Percentiles rank a stretch among this genome's conserved stretches.
Evolutionary conservation across 2,113 vertebrate genomes (phyloP).

Genomic region (Rhipidura dahli): DNA sequence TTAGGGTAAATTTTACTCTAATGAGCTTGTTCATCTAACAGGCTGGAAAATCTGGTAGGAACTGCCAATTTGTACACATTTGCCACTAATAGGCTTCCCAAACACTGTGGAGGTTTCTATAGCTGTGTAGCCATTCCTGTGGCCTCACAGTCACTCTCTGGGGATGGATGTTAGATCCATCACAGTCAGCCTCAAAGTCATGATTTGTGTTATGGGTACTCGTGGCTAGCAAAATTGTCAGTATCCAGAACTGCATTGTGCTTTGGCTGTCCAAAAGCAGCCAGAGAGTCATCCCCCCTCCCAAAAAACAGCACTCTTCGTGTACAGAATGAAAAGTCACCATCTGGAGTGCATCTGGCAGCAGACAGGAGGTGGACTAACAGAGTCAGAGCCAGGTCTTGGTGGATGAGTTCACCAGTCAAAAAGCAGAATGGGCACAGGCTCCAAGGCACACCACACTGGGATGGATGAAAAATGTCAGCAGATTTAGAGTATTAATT

Average conservation of each 20-base stretch:
- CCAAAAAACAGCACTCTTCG: background rate
- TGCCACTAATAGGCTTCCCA: background rate
- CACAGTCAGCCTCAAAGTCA: background rate
- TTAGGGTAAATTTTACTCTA: constrained; percentile 35
- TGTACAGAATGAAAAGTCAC: background rate
- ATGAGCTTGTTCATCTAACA: background rate
- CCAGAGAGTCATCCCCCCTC: background rate
- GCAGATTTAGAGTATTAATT: background rate
- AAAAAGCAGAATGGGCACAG: background rate
- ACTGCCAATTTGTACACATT: constrained; percentile 16
- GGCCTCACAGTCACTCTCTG: background rate
- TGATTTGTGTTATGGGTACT: background rate
- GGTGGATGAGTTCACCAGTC: background rate
- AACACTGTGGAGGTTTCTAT: background rate
- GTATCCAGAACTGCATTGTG: background rate
- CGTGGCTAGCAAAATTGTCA: background rate
- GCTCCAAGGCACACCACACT: background rate
- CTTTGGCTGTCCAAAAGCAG: background rate
- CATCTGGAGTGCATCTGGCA: background rate
- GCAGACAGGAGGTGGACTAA: background rate
- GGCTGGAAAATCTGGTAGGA: constrained; percentile 25
- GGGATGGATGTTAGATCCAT: background rate
- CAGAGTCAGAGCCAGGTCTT: background rate
- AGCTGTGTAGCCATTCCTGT: background rate
- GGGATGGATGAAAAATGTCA: background rate